Evolutionary conservation across 92 coral and sea anemone species (phyloP).

Genomic region (Hydrozoanthus gracilis): DNA sequence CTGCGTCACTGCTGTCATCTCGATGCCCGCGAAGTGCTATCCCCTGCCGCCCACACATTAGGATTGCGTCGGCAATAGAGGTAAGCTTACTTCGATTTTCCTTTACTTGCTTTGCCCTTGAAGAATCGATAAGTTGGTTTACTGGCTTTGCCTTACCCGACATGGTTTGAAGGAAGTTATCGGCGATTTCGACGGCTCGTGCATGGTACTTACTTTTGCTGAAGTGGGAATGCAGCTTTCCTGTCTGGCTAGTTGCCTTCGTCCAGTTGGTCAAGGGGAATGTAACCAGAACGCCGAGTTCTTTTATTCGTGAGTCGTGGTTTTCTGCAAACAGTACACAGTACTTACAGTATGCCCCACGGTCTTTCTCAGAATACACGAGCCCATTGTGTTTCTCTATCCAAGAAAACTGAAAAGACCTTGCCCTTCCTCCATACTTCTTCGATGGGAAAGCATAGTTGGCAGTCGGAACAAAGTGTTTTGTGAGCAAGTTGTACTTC

Average conservation of each 20-base stretch:
- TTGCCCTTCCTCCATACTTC: too few species aligned
- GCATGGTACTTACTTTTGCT: constrained; percentile 45
- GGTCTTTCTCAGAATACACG: too few species aligned
- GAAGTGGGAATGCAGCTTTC: constrained; percentile 49
- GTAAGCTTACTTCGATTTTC: constrained; percentile 47
- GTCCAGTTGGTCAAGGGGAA: constrained; percentile 49
- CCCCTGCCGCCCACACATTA: constrained; percentile 53
- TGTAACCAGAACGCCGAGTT: constrained; percentile 42
- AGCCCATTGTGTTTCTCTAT: constrained; percentile 55
- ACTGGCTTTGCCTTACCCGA: constrained; percentile 53
- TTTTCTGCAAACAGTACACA: too few species aligned
- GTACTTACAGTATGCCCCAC: constrained; percentile 49
- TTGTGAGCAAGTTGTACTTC: constrained; percentile 46
- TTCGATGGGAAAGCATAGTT: constrained; percentile 37
- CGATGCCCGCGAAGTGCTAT: constrained; percentile 48
- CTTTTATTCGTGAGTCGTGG: constrained; percentile 46
- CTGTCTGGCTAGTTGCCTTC: too few species aligned
- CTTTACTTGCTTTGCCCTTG: constrained; percentile 45
- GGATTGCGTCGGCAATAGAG: constrained; percentile 55
- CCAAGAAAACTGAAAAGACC: too few species aligned
- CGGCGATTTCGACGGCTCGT: constrained; percentile 53
- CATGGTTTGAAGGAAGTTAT: too few species aligned
- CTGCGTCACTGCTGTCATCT: constrained; percentile 31
- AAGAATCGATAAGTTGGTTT: constrained; percentile 45
- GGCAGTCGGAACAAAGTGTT: too few species aligned